phyloP scores from a whole-genome alignment of 1,140 invertebrate species.

The Popillia japonica region DNA sequence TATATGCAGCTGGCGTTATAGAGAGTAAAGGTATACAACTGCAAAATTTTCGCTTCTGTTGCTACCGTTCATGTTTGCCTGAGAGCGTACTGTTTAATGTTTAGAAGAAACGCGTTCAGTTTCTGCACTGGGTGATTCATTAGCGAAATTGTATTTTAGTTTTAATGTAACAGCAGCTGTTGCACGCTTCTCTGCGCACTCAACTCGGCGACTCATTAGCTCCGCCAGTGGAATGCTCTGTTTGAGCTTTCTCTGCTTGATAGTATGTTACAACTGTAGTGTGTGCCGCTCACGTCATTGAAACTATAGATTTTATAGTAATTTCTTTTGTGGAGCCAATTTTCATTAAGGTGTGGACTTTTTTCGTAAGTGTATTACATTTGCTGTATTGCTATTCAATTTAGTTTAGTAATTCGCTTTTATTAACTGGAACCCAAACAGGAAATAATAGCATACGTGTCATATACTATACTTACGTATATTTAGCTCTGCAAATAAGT shows the following conservation, averaged over 20 bases:
- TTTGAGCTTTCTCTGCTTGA: not conserved
- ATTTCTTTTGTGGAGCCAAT: not conserved
- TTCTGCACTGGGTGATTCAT: constrained; percentile 21
- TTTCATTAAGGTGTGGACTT: not conserved
- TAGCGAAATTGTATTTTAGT: constrained; percentile 40
- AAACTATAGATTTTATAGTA: too few species aligned
- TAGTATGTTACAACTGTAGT: too few species aligned
- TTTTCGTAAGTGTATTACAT: not conserved
- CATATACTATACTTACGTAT: too few species aligned
- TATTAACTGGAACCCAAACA: too few species aligned
- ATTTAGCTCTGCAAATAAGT: too few species aligned
- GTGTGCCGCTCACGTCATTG: too few species aligned
- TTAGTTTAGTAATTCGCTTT: too few species aligned
- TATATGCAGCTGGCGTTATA: not conserved
- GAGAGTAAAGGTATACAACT: not conserved
- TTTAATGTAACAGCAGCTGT: constrained; percentile 39
- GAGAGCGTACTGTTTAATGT: not conserved
- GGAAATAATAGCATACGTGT: too few species aligned
- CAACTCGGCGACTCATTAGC: constrained; percentile 34
- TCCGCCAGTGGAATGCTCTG: not conserved
- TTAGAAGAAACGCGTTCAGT: constrained; percentile 14
- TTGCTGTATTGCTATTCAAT: too few species aligned
- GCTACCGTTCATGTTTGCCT: not conserved
- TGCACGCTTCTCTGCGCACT: not conserved
- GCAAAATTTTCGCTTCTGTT: not conserved